Evolutionary conservation across 2,113 vertebrate species (phyloP).

Genomic region (Spea multiplicata): DNA sequence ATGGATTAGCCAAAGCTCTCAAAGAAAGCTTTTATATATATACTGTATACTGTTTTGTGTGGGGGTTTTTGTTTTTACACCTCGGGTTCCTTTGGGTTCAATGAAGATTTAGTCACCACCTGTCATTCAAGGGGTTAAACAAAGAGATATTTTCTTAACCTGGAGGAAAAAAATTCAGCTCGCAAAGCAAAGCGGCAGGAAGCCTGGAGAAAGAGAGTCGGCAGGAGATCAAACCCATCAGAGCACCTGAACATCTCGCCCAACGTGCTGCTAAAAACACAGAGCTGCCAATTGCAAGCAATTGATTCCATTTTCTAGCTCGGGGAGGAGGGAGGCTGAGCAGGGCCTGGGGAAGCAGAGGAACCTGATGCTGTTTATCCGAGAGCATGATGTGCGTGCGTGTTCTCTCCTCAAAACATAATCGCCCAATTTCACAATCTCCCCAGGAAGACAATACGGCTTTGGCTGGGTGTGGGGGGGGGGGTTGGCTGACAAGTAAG

Average conservation of each 20-base stretch:
- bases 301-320: conserved; percentile 47
- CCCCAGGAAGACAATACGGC: conserved; percentile 29
- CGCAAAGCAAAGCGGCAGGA: conserved; percentile 40
- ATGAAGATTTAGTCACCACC: not conserved
- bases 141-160: conserved; percentile 36
- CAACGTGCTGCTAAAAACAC: conserved; percentile 47
- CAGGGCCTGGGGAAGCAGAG: conserved; percentile 31
- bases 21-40: no score
- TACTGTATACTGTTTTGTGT: no score
- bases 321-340: conserved; percentile 45
- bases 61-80: no score
- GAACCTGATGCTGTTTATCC: conserved; percentile 40
- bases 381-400: conserved; percentile 41
- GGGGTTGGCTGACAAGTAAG: not conserved
- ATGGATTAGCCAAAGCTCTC: no score
- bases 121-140: conserved; percentile 35
- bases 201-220: conserved; percentile 45
- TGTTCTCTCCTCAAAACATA: conserved; percentile 48
- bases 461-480: conserved; percentile 9
- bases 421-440: conserved; percentile 43
- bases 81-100: not conserved
- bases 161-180: conserved; percentile 34
- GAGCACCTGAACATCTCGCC: conserved; percentile 48
- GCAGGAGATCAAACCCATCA: conserved; percentile 48
- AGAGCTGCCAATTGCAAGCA: conserved; percentile 47